phyloP scores from a whole-genome alignment of 2,888 invertebrate genomes.

The Tachina fera region DNA sequence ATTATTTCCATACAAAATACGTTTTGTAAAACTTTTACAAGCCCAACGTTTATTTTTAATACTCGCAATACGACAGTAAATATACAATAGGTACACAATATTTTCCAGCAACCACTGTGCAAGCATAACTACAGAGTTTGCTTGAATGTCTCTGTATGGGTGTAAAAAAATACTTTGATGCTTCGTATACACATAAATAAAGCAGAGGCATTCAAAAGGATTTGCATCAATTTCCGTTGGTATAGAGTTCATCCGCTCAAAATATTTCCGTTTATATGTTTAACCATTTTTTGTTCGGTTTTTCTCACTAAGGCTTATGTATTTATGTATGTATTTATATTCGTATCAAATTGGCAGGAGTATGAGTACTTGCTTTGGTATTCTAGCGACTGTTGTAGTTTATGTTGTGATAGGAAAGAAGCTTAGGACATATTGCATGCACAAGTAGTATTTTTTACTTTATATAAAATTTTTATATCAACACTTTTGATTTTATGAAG shows the following conservation, averaged over 20 bases:
- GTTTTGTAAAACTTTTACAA: no score
- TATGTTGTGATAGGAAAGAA: conserved; percentile 1
- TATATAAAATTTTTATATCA: conserved; percentile 21
- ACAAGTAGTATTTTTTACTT: conserved; percentile 12
- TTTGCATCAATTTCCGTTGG: conserved; percentile 73
- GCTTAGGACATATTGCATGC: conserved; percentile 61
- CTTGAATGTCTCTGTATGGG: neutral
- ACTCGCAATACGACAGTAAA: no score
- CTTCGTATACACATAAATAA: conserved; percentile 43
- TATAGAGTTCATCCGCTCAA: conserved; percentile 66
- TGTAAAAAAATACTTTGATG: conserved; percentile 16
- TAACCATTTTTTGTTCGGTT: conserved; percentile 31
- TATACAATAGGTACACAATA: no score
- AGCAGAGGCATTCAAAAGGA: conserved; percentile 62
- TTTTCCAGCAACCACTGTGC: conserved; percentile 7
- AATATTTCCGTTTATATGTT: conserved; percentile 70
- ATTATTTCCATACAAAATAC: no score
- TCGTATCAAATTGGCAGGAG: neutral
- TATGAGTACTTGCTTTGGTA: conserved; percentile 9
- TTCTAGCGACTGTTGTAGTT: conserved; percentile 1
- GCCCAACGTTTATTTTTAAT: no score
- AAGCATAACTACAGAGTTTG: no score
- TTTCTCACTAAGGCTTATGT: neutral
- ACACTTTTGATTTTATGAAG: conserved; percentile 13
- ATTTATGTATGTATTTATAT: neutral